Evolutionary conservation across 2,797 vertebrate genomes (phyloP), one percentile per base, ranked within the genome.

Genomic region (Karalla daura): DNA sequence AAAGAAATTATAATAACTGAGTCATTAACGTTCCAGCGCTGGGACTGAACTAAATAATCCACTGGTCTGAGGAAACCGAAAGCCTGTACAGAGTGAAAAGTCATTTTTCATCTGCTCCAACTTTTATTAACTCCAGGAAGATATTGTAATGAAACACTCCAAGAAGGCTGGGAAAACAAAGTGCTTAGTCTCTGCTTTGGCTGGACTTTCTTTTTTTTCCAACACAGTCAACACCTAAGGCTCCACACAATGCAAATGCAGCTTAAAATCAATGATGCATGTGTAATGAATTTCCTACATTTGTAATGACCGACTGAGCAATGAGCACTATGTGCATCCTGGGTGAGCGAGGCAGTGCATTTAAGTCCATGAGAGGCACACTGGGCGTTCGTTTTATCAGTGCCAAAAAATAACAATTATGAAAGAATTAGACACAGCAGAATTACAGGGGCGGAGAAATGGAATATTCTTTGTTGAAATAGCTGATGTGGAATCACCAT

Each of bases 291-390:
- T 84, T 86, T 79, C 56, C 73, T 80, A 64, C 84, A 80, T 88
- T 80, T 71, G 55, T 83, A 88, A 84, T 85, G 83, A 84, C 73
- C 80, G 73, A 82, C 69, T 82, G 79, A 86, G 71, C 80, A 89
- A 78, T 77, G 63, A 83, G 84, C 78, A 73, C 56, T 70, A 32
- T 55, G 72, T 80, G 75, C 72, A 83, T 85, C 75, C 81, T 75
- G 69, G 71, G 61, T 41, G 51, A 76, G 73, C 58, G 27, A 69
- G 51, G 70, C 43, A 9, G 28, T 64, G 70, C 51, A 51, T 86
- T 60, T 36, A 55, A 69, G 74, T 70, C 41, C 52, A 60, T 67
- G 53, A 53, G 30, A 35, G 37, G 47, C 58, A 30, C 64, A 62
- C 28, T 13, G 53, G 63, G 64, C 12, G 15, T 64, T 76, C 18